phyloP scores from a whole-genome alignment of 2,113 vertebrate genomes.

The Neogale vison region DNA sequence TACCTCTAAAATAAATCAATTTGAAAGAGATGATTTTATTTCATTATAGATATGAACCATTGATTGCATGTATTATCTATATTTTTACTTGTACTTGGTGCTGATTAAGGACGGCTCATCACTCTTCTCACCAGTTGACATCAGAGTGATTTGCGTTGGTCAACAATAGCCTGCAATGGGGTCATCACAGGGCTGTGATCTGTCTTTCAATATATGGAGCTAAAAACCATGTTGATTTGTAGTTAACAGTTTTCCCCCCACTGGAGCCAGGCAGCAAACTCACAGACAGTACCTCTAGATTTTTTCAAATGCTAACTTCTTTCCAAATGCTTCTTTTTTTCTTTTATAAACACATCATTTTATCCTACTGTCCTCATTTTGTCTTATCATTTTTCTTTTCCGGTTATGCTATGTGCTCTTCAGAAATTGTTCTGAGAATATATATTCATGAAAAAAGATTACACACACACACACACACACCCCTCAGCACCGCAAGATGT shows the following conservation, averaged over 20 bases:
- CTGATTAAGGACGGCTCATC: neutral
- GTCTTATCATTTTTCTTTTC: neutral
- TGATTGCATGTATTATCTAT: neutral
- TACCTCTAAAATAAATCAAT: neutral
- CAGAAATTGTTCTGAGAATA: neutral
- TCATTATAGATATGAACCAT: neutral
- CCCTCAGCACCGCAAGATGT: too few relatives aligned
- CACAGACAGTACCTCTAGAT: neutral
- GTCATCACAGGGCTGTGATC: neutral
- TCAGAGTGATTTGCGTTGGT: neutral
- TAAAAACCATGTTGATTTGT: neutral
- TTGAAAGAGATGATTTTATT: neutral
- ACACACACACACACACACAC: too few relatives aligned
- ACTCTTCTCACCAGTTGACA: neutral
- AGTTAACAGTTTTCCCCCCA: too few relatives aligned
- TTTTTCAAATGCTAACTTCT: neutral
- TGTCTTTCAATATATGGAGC: neutral
- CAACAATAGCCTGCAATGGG: too few relatives aligned
- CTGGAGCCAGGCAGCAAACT: too few relatives aligned
- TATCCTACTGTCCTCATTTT: neutral
- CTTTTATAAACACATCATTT: neutral
- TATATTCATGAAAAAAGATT: neutral
- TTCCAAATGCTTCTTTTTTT: neutral
- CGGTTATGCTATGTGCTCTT: neutral
- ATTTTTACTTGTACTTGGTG: neutral